Base-by-base conservation (phyloP, 2,797 vertebrate species). In the Sebastiscus albofasciatus region DNA sequence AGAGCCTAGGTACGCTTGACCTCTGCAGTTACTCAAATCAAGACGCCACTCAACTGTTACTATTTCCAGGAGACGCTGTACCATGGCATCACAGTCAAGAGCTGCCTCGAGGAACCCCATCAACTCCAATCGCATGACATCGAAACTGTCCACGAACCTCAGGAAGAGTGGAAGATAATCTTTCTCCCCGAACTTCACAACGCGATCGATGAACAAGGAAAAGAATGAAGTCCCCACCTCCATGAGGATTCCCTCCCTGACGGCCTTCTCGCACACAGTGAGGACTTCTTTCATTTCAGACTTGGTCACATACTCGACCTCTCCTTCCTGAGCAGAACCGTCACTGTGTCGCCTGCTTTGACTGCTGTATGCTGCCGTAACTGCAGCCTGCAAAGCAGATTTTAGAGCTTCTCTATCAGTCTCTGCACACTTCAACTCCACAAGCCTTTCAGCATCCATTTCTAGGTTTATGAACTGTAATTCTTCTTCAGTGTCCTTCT, bases 221-320 rank as follows among this genome's bases (percentile, higher is more conserved):
- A 96, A 97, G 86, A 96, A 96, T 0, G 96, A 96, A 74, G 22
- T 92, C 5, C 95, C 95, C 0, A 96, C 94, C 83, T 97, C 96
- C 27, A 90, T 79, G 22, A 96, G 90, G 72, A 96, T 95, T 62
- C 95, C 93, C 52, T 95, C 95, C 22, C 94, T 90, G 68, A 96
- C 94, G 0, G 94, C 93, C 5, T 93, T 94, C 85, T 96, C 95
- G 1, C 96, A 97, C 26, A 96, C 96, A 6, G 84, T 87, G n/a
- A 97, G 93, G 58, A 97, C 96, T 83, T 97, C 96, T 16, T 96
- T 96, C 95, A 97, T 96, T 77, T 97, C 96, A 34, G 96, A 96
- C 88, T 95, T 96, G 75, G 96, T 96, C 82, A 97, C 96, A 26
- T 96, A 96, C 75, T 97, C 95, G 0, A 95, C 93, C 59, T 96